Evolutionary conservation across 2,888 invertebrate species (phyloP).

Genomic region (Hirtodrosophila trivittata): DNA sequence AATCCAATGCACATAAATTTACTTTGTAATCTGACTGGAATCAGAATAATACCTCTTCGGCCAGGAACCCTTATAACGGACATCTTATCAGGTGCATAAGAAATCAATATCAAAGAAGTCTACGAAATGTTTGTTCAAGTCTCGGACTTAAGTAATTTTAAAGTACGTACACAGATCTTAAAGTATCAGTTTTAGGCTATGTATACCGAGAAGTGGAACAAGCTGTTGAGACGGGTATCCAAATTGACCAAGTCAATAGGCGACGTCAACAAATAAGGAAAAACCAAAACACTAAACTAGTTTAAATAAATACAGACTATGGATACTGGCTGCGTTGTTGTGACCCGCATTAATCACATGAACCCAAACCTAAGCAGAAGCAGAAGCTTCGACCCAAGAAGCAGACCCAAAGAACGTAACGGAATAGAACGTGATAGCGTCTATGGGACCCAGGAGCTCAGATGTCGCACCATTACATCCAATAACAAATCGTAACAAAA

Average conservation of each 20-base stretch:
- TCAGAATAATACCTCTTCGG: no score
- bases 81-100: no score
- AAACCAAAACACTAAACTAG: slow-evolving; percentile 30
- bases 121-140: no score
- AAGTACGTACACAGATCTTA: slow-evolving; percentile 1
- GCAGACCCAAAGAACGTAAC: slow-evolving; percentile 8
- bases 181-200: slow-evolving; percentile 12
- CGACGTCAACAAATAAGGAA: slow-evolving; percentile 25
- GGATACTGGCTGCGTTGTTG: slow-evolving; percentile 33
- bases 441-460: slow-evolving; percentile 51
- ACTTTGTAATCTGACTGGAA: no score
- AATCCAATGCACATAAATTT: no score
- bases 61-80: no score
- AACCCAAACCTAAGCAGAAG: slow-evolving; percentile 16
- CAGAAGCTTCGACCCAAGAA: slow-evolving; percentile 6
- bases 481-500: slow-evolving; percentile 75
- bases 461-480: slow-evolving; percentile 76
- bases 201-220: neutral
- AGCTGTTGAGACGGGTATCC: slow-evolving; percentile 1
- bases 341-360: slow-evolving; percentile 72
- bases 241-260: slow-evolving; percentile 42
- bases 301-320: slow-evolving; percentile 33
- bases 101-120: no score
- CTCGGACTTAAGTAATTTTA: no score
- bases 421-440: slow-evolving; percentile 3